Evolutionary conservation across 2,113 vertebrate genomes (phyloP), one percentile per base, ranked within the genome.

Genomic region (Dasypus novemcinctus): DNA sequence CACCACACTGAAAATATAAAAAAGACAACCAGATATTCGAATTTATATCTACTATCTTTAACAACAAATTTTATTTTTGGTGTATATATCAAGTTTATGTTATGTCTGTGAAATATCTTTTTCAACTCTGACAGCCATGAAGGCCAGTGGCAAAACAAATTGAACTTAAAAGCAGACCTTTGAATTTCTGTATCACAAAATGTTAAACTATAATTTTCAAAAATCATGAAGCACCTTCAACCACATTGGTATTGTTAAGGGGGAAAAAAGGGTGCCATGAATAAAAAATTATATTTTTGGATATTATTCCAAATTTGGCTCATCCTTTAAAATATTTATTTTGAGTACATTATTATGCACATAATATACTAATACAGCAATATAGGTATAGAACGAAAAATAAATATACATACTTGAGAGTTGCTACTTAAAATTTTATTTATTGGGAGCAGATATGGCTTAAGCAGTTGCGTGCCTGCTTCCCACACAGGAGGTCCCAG

Each of bases 271-370:
- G 23, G 29, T 94, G 29, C 25, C 61, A 13, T 7, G 20, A 93
- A 82, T 71, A 92, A 80, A 92, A 74, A 15, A 52, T 52, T 49
- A 59, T 49, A 49, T 61, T 80, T 87, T 64, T 23, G 61, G 59
- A 66, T 93, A 88, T 74, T 76, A 78, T 74, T 82, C 82, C 83
- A 63, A 96, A 93, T 33, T 85, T 64, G 80, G 33, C 2, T 94
- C 87, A 68, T 43, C 71, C 75, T 94, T 83, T 11, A 68, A 79
- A 20, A 5, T 43, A 59, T 31, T 38, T 41, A 43, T 38, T 90
- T 81, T 74, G 29, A 29, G 18, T 88, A 46, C 63, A 36, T 54
- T 81, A 12, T 54, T 43, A 87, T 38, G 15, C 20, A 3, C 36
- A 81, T 59, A 49, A 68, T 52, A 20, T 85, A 41, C 61, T 63